Evolutionary conservation across 1,140 invertebrate species (phyloP).

Genomic region (Spodoptera litura): DNA sequence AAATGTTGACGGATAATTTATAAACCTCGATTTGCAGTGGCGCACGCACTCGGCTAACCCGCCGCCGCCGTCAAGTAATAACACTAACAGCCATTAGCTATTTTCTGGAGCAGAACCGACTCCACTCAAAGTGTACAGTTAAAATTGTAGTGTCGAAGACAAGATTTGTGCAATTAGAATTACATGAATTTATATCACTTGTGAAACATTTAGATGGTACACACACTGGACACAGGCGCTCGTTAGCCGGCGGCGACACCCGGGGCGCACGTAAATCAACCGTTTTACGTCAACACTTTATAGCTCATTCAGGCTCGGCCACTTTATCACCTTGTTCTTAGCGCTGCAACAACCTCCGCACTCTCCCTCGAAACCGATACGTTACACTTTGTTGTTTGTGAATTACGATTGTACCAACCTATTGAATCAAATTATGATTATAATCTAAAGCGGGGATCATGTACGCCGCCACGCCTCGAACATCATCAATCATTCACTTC

Average conservation of each 20-base stretch:
- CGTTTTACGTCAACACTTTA: conserved; percentile 63
- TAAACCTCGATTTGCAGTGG: conserved; percentile 49
- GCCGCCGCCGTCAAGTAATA: conserved; percentile 23
- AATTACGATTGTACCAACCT: conserved; percentile 26
- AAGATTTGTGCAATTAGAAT: conserved; percentile 37
- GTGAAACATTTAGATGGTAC: conserved; percentile 23
- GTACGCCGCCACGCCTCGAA: neutral
- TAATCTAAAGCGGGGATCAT: conserved; percentile 29
- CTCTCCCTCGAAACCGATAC: conserved; percentile 34
- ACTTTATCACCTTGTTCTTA: conserved; percentile 61
- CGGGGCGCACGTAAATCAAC: conserved; percentile 57
- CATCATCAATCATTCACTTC: conserved; percentile 44
- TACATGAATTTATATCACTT: conserved; percentile 24
- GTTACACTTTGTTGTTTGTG: conserved; percentile 38
- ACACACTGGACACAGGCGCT: conserved; percentile 34
- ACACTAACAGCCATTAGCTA: conserved; percentile 32
- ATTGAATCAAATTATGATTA: conserved; percentile 51
- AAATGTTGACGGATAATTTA: conserved; percentile 59
- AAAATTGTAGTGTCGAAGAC: conserved; percentile 32
- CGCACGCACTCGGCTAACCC: conserved; percentile 40
- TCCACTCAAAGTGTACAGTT: conserved; percentile 14
- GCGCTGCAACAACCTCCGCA: conserved; percentile 50
- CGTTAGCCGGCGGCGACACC: conserved; percentile 54
- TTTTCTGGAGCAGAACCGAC: conserved; percentile 39
- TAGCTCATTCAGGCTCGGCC: conserved; percentile 60